Conservation (phyloP, 2,113 vertebrate genomes). For the Nesoenas mayeri region DNA sequence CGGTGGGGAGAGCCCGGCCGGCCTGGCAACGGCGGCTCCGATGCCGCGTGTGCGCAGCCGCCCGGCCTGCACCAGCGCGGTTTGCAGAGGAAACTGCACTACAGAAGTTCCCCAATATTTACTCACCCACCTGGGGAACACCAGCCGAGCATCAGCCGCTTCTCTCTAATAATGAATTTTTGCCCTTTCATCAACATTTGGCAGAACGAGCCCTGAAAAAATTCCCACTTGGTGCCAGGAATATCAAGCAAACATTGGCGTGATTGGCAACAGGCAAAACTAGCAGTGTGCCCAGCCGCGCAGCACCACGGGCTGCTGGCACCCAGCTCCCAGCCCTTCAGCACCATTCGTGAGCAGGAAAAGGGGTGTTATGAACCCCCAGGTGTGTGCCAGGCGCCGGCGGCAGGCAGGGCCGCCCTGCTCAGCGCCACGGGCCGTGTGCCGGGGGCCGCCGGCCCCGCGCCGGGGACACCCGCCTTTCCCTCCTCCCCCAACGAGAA, state of each 20-base stretch:
- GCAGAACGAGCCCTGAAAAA: neutral
- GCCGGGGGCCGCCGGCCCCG: too few species aligned
- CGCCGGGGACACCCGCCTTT: neutral
- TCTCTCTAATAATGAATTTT: constrained; percentile 13
- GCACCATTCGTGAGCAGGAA: neutral
- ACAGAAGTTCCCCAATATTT: neutral
- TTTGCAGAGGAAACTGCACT: too few species aligned
- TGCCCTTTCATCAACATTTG: constrained; percentile 23
- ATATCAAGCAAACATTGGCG: neutral
- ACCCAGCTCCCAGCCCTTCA: neutral
- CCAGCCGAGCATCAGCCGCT: neutral
- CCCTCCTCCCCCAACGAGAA: neutral
- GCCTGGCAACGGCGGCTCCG: too few species aligned
- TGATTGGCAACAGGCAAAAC: neutral
- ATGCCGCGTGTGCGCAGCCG: too few species aligned
- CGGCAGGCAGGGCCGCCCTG: too few species aligned
- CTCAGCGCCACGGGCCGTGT: too few species aligned
- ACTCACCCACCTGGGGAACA: neutral
- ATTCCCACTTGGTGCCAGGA: neutral
- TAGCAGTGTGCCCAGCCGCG: neutral
- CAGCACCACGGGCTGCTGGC: neutral
- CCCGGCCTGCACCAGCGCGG: too few species aligned
- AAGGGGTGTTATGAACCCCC: too few species aligned
- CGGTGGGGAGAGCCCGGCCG: too few species aligned
- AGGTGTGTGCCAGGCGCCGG: too few species aligned